phyloP scores from a whole-genome alignment of 64 coral and sea anemone genomes.

The Stylophora pistillata region DNA sequence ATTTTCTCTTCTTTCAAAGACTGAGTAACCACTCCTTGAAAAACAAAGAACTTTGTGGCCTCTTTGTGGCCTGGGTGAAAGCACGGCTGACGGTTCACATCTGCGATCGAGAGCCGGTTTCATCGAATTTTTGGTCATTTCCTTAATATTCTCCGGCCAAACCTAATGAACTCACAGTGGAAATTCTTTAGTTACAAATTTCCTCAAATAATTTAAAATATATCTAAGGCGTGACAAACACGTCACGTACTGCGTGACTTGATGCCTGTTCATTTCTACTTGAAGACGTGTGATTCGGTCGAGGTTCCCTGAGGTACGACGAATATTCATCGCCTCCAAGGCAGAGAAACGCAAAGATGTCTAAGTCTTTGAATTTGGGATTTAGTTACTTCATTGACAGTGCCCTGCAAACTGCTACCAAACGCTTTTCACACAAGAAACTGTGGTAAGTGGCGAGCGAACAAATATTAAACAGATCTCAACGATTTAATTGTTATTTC shows the following conservation, averaged over 20 bases:
- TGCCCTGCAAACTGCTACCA: slow-evolving; percentile 76
- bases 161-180: no score
- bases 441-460: slow-evolving; percentile 62
- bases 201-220: no score
- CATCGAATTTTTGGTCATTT: no score
- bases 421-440: slow-evolving; percentile 83
- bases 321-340: not conserved
- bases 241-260: no score
- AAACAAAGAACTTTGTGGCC: not conserved
- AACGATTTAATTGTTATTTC: not conserved
- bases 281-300: not conserved
- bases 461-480: not conserved
- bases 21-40: slow-evolving; percentile 2
- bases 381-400: slow-evolving; percentile 88
- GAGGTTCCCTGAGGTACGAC: not conserved
- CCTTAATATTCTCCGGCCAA: no score
- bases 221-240: no score
- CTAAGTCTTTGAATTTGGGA: slow-evolving; percentile 41
- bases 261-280: not conserved
- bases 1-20: not conserved
- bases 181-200: no score
- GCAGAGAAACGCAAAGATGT: not conserved
- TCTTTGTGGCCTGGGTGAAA: no score
- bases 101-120: no score
- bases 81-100: no score